Conservation (phyloP, 2,113 vertebrate genomes). For the Tetrax tetrax region DNA sequence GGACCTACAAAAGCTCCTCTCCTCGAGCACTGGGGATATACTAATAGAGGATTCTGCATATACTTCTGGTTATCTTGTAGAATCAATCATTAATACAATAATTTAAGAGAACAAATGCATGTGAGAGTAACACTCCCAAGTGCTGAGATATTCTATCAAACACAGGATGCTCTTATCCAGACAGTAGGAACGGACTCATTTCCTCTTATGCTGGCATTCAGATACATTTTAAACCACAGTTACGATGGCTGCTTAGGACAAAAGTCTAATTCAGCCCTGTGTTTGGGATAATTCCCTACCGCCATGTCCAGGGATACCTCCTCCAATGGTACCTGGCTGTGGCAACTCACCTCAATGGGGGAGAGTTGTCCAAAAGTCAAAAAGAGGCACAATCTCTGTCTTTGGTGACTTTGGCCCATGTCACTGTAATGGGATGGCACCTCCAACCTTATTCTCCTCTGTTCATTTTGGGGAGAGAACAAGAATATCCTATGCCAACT, state of each 20-base stretch:
- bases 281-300: not conserved
- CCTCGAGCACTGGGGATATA: too few relatives aligned
- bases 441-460: not conserved
- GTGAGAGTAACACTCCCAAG: not conserved
- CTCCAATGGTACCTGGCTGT: not conserved
- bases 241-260: not conserved
- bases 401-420: not conserved
- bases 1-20: not conserved
- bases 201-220: not conserved
- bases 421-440: fast-evolving
- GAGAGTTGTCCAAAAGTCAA: not conserved
- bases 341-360: fast-evolving
- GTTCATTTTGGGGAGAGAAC: not conserved
- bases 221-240: not conserved
- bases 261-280: not conserved
- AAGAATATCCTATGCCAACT: not conserved
- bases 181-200: not conserved
- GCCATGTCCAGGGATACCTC: not conserved
- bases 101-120: not conserved
- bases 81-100: not conserved
- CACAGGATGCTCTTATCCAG: not conserved
- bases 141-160: not conserved
- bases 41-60: not conserved
- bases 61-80: not conserved
- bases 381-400: fast-evolving